Base-by-base conservation (phyloP, 2,797 vertebrate species). In the Acrossocheilus fasciatus region DNA sequence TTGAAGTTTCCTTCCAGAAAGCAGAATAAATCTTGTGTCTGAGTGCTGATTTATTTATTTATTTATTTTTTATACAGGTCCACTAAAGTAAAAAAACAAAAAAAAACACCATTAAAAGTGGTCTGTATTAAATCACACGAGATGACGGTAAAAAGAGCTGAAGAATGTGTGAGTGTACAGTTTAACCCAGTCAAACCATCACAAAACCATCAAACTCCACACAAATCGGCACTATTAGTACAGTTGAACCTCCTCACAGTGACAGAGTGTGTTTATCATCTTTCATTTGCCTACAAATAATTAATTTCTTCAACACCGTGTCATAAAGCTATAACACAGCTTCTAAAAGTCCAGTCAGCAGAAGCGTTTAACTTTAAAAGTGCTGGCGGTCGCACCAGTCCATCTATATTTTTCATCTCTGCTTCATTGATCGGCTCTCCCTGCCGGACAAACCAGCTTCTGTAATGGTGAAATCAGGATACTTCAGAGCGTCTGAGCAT, bases 401-500 rank as follows among this genome's bases (percentile, higher is more conserved):
- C 54, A 78, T 59, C 36, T 43, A 8, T 2, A 47, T 15, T 26
- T 73, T 18, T 57, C 18, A 57, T 77, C 75, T 15, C 23, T 1
- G 23, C 15, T 43, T 10, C 17, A 79, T 18, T 17, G 76, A 79
- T 43, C 20, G 20, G 23, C 76, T 78, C 76, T 78, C 75, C 20
- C 34, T n/a, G 52, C 52, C 1, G 52, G 36, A 57, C 47, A 76
- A 52, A 76, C 17, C 10, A 18, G 34, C 6, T 54, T 54, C 74
- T 36, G 50, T 14, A 54, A 36, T 2, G 11, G 52, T 39, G 34
- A 77, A n/a, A 39, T 57, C 30, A 36, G 17, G 11, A 12, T 36
- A 36, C 23, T 54, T 76, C 30, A 76, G 47, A 75, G 73, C 26
- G 9, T 18, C 73, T 52, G 73, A 34, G 73, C 47, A 75, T 75